A percentile compares a stretch with the other conserved stretches of the same genome.
Evolutionary conservation across 1,140 invertebrate genomes (phyloP).

Genomic region (Bradysia coprophila): DNA sequence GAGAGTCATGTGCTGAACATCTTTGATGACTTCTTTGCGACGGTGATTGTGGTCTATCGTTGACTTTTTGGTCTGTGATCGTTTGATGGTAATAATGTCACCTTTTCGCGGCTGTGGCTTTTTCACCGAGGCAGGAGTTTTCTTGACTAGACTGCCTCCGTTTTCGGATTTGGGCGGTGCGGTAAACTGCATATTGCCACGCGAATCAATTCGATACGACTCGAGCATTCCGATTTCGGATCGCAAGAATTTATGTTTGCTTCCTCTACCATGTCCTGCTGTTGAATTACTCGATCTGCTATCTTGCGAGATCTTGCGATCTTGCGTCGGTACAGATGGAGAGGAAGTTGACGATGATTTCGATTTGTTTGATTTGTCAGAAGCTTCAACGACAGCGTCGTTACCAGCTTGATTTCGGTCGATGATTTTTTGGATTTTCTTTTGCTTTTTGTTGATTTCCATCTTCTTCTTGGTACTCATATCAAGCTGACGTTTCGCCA

Average conservation of each 20-base stretch:
- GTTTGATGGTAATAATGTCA: not conserved
- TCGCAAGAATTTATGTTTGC: not conserved
- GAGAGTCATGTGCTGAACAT: slow-evolving; percentile 4
- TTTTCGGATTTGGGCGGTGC: not conserved
- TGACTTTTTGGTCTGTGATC: not conserved
- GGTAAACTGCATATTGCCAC: slow-evolving; percentile 3
- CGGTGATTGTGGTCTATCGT: not conserved
- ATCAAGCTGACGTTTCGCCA: not conserved
- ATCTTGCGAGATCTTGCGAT: too few relatives aligned
- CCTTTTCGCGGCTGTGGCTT: not conserved
- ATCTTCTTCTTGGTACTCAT: not conserved
- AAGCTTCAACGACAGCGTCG: not conserved
- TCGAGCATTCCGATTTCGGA: slow-evolving; percentile 3
- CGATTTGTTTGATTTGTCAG: not conserved
- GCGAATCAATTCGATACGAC: slow-evolving; percentile 2
- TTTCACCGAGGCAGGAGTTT: not conserved
- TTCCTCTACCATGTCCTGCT: not conserved
- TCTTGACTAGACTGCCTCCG: not conserved
- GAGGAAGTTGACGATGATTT: not conserved
- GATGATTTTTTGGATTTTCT: not conserved
- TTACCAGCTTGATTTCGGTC: too few relatives aligned
- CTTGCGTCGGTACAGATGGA: not conserved
- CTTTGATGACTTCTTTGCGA: not conserved
- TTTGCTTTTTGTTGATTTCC: not conserved
- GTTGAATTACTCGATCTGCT: not conserved